Evolutionary conservation across 2,888 invertebrate species (phyloP).

Genomic region (Acrobasis consociella): DNA sequence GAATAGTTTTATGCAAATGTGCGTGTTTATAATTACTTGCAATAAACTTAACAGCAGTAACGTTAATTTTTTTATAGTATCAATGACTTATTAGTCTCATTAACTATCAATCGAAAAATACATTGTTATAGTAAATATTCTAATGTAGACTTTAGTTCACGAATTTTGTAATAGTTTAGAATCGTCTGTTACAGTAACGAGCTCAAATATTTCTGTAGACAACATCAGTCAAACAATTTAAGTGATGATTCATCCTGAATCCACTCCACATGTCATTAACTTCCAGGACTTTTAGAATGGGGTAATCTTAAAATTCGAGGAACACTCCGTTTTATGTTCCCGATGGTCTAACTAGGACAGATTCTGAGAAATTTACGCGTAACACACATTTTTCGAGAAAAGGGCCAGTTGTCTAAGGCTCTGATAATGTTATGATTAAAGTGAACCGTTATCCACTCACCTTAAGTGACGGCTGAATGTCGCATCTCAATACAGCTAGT

Average conservation of each 20-base stretch:
- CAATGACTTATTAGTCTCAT: too few species aligned
- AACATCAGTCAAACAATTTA: not conserved
- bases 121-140: too few species aligned
- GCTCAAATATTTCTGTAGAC: not conserved
- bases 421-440: conserved; percentile 58
- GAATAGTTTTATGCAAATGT: not conserved
- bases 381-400: conserved; percentile 13
- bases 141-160: too few species aligned
- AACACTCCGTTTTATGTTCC: conserved; percentile 29
- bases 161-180: not conserved
- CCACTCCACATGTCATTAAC: conserved; percentile 1
- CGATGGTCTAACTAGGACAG: conserved; percentile 25
- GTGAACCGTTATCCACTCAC: conserved; percentile 47
- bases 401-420: conserved; percentile 33
- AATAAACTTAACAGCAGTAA: too few species aligned
- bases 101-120: too few species aligned
- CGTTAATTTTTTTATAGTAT: too few species aligned
- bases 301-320: conserved; percentile 24
- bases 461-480: conserved; percentile 19
- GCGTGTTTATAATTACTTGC: not conserved
- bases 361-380: conserved; percentile 19
- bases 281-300: conserved; percentile 5
- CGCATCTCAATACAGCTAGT: conserved; percentile 10
- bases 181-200: not conserved
- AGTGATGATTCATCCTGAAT: conserved; percentile 5